Percentiles rank a stretch among this genome's conserved stretches.
Evolutionary conservation across 2,113 vertebrate genomes (phyloP).

Genomic region (Pterocles burchelli): DNA sequence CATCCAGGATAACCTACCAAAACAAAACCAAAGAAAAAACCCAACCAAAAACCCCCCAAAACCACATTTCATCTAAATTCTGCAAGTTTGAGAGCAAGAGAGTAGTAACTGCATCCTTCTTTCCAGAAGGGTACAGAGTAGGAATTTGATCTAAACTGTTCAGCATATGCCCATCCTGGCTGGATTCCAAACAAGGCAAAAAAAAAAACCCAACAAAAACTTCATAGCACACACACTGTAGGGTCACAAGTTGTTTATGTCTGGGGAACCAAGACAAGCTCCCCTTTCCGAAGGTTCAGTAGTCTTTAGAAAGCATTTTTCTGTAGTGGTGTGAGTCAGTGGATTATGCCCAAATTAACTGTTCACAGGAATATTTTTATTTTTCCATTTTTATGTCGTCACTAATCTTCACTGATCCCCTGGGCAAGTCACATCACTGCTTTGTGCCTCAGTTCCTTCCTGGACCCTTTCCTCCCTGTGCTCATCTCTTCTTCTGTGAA

Average conservation of each 20-base stretch:
- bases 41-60: background rate
- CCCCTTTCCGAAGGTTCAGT: background rate
- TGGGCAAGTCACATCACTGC: background rate
- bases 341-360: background rate
- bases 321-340: background rate
- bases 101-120: background rate
- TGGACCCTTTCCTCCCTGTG: background rate
- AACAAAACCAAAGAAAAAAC: background rate
- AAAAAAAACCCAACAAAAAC: background rate
- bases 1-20: background rate
- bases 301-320: background rate
- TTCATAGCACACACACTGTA: no score
- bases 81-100: background rate
- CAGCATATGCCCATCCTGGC: accelerated
- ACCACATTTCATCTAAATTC: background rate
- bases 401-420: background rate
- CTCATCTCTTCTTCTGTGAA: background rate
- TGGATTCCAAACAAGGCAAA: background rate
- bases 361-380: background rate
- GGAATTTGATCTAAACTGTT: background rate
- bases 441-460: background rate
- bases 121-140: background rate
- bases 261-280: background rate
- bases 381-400: background rate
- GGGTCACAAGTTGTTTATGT: background rate